Evolutionary conservation across 2,888 invertebrate genomes (phyloP), one percentile per base, ranked within the genome.

Genomic region (Spisula solida): DNA sequence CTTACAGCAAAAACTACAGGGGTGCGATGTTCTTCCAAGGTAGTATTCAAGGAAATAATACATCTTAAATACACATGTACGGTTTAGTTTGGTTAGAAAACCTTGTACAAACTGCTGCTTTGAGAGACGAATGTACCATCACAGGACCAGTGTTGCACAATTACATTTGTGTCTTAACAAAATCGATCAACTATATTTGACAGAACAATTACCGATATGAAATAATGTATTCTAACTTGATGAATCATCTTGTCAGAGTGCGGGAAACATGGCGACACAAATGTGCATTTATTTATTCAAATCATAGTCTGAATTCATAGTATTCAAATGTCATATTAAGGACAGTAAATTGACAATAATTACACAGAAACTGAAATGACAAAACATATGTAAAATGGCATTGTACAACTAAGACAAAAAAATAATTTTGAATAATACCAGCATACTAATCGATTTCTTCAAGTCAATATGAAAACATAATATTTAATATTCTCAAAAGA

Each of bases 251-350:
- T 66, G 60, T 25, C 60, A 66, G 8, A 66, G 25, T 2, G 10
- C 20, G 8, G 25, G 25, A 66, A 66, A 66, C 25, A 66, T 66
- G 60, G 60, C n/a, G 60, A 66, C 60, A 66, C 25, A 66, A 66
- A 66, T 66, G 60, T 66, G 60, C 25, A 66, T 25, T 25, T n/a
- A 66, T 66, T 66, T 66, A 66, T 66, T n/a, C 25, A 25, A 66
- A 25, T 66, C 10, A 25, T 0, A 4, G 60, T 8, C n/a, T 25
- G 60, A 25, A 66, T 25, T 66, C 60, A 25, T 25, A 25, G 25
- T 10, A 66, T 12, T 6, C 10, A 25, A 66, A 41, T 66, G 60
- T 66, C 25, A n/a, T 25, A 66, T 66, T 8, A 66, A 66, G 60
- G 25, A 10, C 60, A 66, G 12, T n/a, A 66, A 66, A 66, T 66